phyloP scores from a whole-genome alignment of 2,888 invertebrate species.

The Pollenia griseotomentosa region DNA sequence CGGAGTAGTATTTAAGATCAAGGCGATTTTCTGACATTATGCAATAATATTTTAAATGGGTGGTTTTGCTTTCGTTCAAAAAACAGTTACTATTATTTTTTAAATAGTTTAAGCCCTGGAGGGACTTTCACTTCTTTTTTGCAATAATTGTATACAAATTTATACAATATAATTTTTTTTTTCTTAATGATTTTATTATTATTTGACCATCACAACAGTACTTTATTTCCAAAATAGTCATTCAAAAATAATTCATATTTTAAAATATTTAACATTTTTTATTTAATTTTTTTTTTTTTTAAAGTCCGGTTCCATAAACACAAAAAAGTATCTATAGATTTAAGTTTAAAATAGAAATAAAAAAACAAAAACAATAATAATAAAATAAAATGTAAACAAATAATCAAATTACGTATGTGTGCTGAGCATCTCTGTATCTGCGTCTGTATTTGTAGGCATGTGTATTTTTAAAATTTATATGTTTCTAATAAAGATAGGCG shows the following conservation, averaged over 20 bases:
- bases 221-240: neutral
- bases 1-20: too few relatives aligned
- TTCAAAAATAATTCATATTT: constrained; percentile 12
- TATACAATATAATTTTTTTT: neutral
- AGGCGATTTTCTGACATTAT: too few relatives aligned
- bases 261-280: constrained; percentile 7
- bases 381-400: constrained; percentile 42
- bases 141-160: neutral
- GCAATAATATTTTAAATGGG: too few relatives aligned
- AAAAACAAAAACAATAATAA: constrained; percentile 22
- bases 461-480: neutral
- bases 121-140: neutral
- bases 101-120: too few relatives aligned
- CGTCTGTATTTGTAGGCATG: neutral
- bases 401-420: constrained; percentile 12
- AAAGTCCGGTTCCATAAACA: constrained; percentile 51
- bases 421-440: neutral
- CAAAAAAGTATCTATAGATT: constrained; percentile 4
- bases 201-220: neutral
- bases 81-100: too few relatives aligned
- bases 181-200: neutral
- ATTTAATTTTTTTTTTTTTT: neutral
- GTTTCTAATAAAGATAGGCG: constrained; percentile 32
- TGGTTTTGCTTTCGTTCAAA: too few relatives aligned
- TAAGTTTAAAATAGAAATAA: neutral